Percentiles rank a stretch among this genome's conserved stretches.
phyloP scores from a whole-genome alignment of 2,888 invertebrate species.

The Aspidapion aeneum region DNA sequence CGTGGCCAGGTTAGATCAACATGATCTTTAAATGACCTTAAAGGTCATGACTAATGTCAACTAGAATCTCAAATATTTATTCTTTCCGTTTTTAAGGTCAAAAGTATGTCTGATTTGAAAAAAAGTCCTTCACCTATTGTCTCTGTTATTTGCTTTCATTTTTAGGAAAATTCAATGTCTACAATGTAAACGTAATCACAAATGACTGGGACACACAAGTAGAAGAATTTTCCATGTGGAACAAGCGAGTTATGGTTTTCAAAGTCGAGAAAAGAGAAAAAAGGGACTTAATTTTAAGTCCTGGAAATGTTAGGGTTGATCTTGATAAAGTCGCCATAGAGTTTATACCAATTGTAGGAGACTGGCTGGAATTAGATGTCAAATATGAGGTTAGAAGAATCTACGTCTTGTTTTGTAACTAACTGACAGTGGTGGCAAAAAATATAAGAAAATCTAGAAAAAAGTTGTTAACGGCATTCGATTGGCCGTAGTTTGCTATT shows the following conservation, averaged over 20 bases:
- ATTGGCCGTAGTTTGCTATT: too few relatives aligned
- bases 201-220: constrained; percentile 48
- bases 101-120: too few relatives aligned
- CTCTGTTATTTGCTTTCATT: constrained; percentile 30
- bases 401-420: too few relatives aligned
- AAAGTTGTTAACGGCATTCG: too few relatives aligned
- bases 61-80: too few relatives aligned
- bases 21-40: too few relatives aligned
- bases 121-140: too few relatives aligned
- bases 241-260: constrained; percentile 42
- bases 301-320: constrained; percentile 56
- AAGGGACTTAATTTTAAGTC: constrained; percentile 49
- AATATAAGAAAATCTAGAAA: too few relatives aligned
- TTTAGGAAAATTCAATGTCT: constrained; percentile 44
- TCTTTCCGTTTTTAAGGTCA: too few relatives aligned
- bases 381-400: constrained; percentile 54
- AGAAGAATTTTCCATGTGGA: constrained; percentile 38
- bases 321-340: constrained; percentile 60
- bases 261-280: constrained; percentile 47
- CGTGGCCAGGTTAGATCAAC: too few relatives aligned
- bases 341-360: constrained; percentile 67
- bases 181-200: constrained; percentile 41
- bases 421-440: too few relatives aligned
- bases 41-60: too few relatives aligned
- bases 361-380: constrained; percentile 63